These are phyloP conservation scores for Ciconia boyciana DNA, from an alignment of 2,113 vertebrate species.

Conservation along the genomic window DNA sequence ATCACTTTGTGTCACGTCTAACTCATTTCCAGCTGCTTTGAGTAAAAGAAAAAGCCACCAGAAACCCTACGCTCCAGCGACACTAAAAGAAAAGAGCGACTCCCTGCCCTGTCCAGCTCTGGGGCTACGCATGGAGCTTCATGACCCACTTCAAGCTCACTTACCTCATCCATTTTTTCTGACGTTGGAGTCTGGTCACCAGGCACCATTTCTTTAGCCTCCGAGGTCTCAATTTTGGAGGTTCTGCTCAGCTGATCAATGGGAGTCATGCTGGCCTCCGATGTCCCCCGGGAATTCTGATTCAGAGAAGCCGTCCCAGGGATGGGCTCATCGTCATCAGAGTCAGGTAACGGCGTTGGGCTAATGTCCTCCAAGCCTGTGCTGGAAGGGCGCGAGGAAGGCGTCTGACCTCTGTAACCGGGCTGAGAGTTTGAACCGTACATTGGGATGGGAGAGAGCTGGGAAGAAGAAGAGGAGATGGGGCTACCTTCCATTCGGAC, in stretches of 20 bases:
- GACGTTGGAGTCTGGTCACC: slow-evolving; percentile 79
- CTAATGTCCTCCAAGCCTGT: slow-evolving; percentile 96
- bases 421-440: slow-evolving; percentile 76
- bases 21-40: background rate
- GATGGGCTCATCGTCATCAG: slow-evolving; percentile 86
- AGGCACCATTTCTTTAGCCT: slow-evolving; percentile 78
- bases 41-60: slow-evolving; percentile 1
- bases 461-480: slow-evolving; percentile 95
- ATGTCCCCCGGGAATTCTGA: slow-evolving; percentile 66
- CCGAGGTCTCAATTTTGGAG: slow-evolving; percentile 71
- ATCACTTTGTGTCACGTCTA: background rate
- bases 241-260: slow-evolving; percentile 65
- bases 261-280: slow-evolving; percentile 69
- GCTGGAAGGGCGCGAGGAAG: slow-evolving; percentile 85
- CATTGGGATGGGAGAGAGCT: slow-evolving; percentile 88
- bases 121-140: background rate
- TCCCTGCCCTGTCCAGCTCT: background rate
- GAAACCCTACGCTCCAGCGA: fast-evolving
- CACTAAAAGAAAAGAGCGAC: background rate
- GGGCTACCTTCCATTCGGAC: slow-evolving; percentile 95
- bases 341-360: slow-evolving; percentile 93
- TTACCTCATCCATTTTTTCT: slow-evolving; percentile 92
- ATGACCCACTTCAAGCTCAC: background rate
- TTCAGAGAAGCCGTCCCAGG: slow-evolving; percentile 70
- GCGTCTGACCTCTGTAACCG: slow-evolving; percentile 71